Percentiles rank a stretch among this genome's conserved stretches.
These are phyloP conservation scores for Apis laboriosa DNA, from an alignment of 1,140 invertebrate genomes.

Conservation along the genomic window DNA sequence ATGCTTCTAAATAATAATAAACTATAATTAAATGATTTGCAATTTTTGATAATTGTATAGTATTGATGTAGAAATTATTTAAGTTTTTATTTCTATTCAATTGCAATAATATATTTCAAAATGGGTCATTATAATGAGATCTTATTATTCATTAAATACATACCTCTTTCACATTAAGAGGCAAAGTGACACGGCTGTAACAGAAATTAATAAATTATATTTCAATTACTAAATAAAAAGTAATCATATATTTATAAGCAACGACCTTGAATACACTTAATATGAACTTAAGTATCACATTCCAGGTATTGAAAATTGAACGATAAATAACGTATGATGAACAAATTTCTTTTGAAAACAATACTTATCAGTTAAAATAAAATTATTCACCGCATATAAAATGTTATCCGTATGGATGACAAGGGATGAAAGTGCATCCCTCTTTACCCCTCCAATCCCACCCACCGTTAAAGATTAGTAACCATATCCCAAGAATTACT, in stretches of 20 bases:
- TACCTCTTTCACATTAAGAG: slow-evolving; percentile 89
- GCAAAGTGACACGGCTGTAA: slow-evolving; percentile 88
- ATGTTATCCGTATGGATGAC: slow-evolving; percentile 15
- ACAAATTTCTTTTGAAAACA: neutral
- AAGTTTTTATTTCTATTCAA: slow-evolving; percentile 38
- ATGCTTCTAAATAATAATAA: slow-evolving; percentile 21
- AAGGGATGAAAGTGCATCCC: slow-evolving; percentile 60
- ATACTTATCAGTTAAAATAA: neutral
- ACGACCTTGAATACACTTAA: slow-evolving; percentile 57
- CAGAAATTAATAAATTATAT: slow-evolving; percentile 66
- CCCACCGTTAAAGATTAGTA: slow-evolving; percentile 69
- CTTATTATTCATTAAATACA: slow-evolving; percentile 57
- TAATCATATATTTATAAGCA: slow-evolving; percentile 11
- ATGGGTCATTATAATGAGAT: slow-evolving; percentile 41
- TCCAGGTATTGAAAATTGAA: slow-evolving; percentile 13
- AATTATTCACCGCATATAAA: no score
- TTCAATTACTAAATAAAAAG: slow-evolving; percentile 19
- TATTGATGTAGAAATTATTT: slow-evolving; percentile 15
- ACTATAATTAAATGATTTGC: slow-evolving; percentile 68
- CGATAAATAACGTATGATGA: slow-evolving; percentile 22
- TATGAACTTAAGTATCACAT: slow-evolving; percentile 19
- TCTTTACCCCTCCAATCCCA: slow-evolving; percentile 41
- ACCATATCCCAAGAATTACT: slow-evolving; percentile 52
- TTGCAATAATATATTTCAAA: slow-evolving; percentile 31
- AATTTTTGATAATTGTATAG: slow-evolving; percentile 51